Percentiles rank a stretch among this genome's conserved stretches.
phyloP scores from a whole-genome alignment of 2,888 invertebrate genomes.

The Lacanobia wlatinum region DNA sequence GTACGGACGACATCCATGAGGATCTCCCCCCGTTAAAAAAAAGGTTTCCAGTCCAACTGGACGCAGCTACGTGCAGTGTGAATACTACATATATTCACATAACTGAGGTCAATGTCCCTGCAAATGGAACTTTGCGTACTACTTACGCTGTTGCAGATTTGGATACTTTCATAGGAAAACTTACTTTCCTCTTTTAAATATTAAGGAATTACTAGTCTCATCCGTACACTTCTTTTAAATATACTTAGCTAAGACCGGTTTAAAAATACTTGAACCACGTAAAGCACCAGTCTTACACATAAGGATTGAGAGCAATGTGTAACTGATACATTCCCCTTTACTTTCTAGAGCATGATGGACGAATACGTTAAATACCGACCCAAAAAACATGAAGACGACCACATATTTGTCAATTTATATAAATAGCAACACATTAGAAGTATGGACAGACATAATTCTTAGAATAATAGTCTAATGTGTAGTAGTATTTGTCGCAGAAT shows the following conservation, averaged over 20 bases:
- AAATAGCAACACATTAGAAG: conserved; percentile 7
- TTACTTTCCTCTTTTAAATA: too few species aligned
- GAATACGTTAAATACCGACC: conserved; percentile 33
- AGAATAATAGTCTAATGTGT: background rate
- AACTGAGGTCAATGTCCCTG: too few species aligned
- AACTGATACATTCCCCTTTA: conserved; percentile 38
- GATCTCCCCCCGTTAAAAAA: too few species aligned
- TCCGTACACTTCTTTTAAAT: background rate
- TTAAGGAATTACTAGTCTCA: background rate
- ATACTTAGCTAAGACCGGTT: background rate
- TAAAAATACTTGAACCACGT: conserved; percentile 20
- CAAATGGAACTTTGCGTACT: too few species aligned
- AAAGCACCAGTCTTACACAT: conserved; percentile 2
- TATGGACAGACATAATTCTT: conserved; percentile 3
- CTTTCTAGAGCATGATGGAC: conserved; percentile 27
- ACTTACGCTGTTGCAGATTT: too few species aligned
- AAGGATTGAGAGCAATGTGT: conserved; percentile 41
- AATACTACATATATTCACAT: too few species aligned
- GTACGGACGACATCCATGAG: too few species aligned
- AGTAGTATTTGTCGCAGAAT: background rate
- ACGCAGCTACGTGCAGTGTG: too few species aligned
- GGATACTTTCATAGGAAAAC: too few species aligned
- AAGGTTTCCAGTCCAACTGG: too few species aligned
- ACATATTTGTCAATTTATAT: conserved; percentile 13
- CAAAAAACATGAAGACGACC: conserved; percentile 19